A percentile compares a stretch with the other conserved stretches of the same genome.
Evolutionary conservation across 2,888 invertebrate genomes (phyloP).

Genomic region (Melolontha melolontha): DNA sequence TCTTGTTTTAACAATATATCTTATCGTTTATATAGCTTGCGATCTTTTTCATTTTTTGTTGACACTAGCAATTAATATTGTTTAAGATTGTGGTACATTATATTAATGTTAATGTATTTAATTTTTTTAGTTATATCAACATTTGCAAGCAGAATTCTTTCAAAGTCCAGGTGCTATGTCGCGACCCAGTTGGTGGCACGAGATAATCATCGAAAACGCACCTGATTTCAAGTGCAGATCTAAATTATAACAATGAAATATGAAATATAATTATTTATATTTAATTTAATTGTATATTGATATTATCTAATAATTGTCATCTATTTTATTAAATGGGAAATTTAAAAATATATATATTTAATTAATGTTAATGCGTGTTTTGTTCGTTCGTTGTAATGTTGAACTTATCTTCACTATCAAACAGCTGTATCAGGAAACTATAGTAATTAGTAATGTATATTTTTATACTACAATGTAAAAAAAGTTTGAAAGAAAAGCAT

Average conservation of each 20-base stretch:
- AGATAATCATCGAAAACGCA: slow-evolving; percentile 64
- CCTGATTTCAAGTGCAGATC: slow-evolving; percentile 56
- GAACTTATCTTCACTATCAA: not conserved
- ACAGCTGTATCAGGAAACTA: too few species aligned
- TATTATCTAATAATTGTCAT: slow-evolving; percentile 41
- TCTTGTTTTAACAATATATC: too few species aligned
- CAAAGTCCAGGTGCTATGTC: slow-evolving; percentile 77
- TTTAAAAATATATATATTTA: slow-evolving; percentile 27
- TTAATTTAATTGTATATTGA: slow-evolving; percentile 41
- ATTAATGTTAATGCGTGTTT: slow-evolving; percentile 4
- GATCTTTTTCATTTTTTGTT: too few species aligned
- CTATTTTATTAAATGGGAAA: slow-evolving; percentile 44
- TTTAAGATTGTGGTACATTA: too few species aligned
- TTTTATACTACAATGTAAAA: too few species aligned
- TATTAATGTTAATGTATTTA: slow-evolving; percentile 7
- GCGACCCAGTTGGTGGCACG: slow-evolving; percentile 81
- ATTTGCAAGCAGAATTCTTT: slow-evolving; percentile 79
- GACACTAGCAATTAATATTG: too few species aligned
- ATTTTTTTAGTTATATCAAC: slow-evolving; percentile 75
- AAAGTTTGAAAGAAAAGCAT: too few species aligned
- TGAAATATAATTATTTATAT: slow-evolving; percentile 30
- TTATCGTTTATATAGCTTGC: too few species aligned
- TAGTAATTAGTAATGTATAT: too few species aligned
- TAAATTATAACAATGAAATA: slow-evolving; percentile 51
- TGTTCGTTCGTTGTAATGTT: slow-evolving; percentile 6